These are phyloP conservation scores for Bradynema listronoti DNA, from an alignment of 1,140 invertebrate species.

Conservation along the genomic window DNA sequence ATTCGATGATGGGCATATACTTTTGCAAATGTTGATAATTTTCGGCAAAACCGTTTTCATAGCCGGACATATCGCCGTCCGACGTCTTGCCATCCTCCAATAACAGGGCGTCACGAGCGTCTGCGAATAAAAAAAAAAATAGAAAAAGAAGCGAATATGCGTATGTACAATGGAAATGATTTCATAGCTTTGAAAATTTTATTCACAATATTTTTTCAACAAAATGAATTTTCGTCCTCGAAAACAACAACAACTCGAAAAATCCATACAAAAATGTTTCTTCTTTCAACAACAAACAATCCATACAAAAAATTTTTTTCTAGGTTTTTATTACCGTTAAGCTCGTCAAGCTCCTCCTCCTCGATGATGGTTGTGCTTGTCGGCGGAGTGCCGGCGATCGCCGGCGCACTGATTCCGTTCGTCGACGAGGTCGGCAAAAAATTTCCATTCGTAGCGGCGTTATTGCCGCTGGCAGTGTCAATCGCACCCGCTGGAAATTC, in stretches of 20 bases:
- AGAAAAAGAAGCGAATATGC: neutral
- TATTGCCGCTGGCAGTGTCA: slow-evolving; percentile 5
- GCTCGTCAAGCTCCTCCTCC: slow-evolving; percentile 21
- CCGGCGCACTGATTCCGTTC: too few species aligned
- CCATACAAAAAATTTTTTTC: too few species aligned
- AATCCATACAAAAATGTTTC: too few species aligned
- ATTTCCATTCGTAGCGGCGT: slow-evolving; percentile 7
- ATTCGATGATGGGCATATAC: slow-evolving; percentile 20
- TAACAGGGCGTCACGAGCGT: neutral
- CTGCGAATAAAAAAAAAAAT: neutral
- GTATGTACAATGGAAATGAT: neutral
- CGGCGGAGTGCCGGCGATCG: slow-evolving; percentile 26
- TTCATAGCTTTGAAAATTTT: neutral
- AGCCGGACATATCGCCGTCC: neutral
- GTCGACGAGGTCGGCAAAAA: neutral
- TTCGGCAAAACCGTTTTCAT: slow-evolving; percentile 2
- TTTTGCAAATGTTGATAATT: slow-evolving; percentile 12
- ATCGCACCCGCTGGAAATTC: slow-evolving; percentile 4
- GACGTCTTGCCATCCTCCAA: neutral
- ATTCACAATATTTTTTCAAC: neutral
- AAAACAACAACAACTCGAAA: too few species aligned
- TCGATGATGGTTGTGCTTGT: slow-evolving; percentile 33
- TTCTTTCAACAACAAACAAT: too few species aligned
- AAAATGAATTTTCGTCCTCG: neutral
- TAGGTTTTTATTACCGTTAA: slow-evolving; percentile 5